phyloP scores from a whole-genome alignment of 2,888 invertebrate species.

The Pandemis cinnamomeana region DNA sequence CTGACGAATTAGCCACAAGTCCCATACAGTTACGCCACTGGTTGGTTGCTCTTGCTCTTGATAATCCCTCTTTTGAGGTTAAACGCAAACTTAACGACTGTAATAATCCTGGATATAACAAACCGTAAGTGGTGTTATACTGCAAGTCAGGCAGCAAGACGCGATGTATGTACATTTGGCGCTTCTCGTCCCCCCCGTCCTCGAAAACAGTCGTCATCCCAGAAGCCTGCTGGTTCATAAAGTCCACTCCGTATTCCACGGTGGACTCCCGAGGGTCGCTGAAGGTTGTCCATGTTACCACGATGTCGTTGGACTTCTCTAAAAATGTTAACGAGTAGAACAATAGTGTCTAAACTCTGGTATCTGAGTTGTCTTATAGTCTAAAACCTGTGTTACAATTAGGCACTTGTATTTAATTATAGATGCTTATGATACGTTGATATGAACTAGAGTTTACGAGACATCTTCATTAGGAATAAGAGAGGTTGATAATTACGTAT shows the following conservation, averaged over 20 bases:
- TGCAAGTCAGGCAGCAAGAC: conserved; percentile 86
- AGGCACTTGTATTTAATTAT: no score
- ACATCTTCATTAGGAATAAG: no score
- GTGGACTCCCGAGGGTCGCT: conserved; percentile 86
- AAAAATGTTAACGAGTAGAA: conserved; percentile 26
- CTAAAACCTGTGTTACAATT: no score
- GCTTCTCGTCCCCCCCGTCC: conserved; percentile 88
- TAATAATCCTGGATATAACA: conserved; percentile 41
- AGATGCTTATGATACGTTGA: no score
- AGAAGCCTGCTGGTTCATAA: conserved; percentile 78
- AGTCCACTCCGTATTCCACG: conserved; percentile 89
- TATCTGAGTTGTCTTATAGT: no score
- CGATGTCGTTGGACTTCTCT: conserved; percentile 88
- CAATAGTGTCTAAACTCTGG: no score
- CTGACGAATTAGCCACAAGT: no score
- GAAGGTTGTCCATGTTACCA: conserved; percentile 93
- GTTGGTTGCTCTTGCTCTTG: no score
- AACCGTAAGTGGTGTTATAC: conserved; percentile 87
- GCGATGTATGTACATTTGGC: conserved; percentile 91
- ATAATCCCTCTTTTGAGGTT: no score
- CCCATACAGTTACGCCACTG: no score
- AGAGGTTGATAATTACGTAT: no score
- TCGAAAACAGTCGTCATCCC: conserved; percentile 87
- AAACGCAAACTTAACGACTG: neutral
- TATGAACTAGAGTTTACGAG: no score